Base-by-base conservation (phyloP, 2,888 invertebrate genomes). In the Nysson spinosus region DNA sequence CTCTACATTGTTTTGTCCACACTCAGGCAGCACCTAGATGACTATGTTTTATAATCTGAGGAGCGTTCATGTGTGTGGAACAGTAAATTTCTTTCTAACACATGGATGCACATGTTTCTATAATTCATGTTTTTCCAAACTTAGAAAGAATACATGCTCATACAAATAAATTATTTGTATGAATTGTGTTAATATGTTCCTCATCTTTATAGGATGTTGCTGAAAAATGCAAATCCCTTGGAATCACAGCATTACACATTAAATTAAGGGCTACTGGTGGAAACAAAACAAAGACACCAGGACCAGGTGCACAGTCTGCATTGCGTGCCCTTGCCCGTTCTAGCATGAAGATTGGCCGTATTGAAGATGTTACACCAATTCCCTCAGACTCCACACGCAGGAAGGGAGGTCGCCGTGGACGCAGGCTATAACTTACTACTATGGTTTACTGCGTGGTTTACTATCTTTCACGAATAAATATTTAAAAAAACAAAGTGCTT, bases 351-450 rank as follows among this genome's bases (percentile, higher is more conserved):
- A 99, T 99, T 88, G 99, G 99, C 47, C 94, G 99, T 83, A 99
- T 99, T 87, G 98, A 96, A 90, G 99, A 99, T 91, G 99, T 99
- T 6, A 99, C 99, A 6, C 99, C 99, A 16, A 99, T 99, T 88
- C 99, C 99, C 83, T 98, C 98, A 55, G 99, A 99, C 90, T 95
- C 97, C 69, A 99, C 99, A 52, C 94, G 99, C 87, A 97, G 99
- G 92, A 99, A 99, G 96, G 99, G 99, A 87, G 99, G 99, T 90
- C 94, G 99, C 87, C 95, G 99, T 91, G 99, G 99, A 91, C 95
- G 99, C 89, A 94, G 99, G 91, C 93, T 99, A 93, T 99, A 98
- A 92, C 89, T 87, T n/a, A n/a, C n/a, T n/a, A n/a, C n/a, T 88
- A 46, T 67, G 69, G 61, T 61, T 70, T 26, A 71, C 46, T 72